Conservation (phyloP, 2,888 invertebrate genomes). For the Scelioninae gen. 1 region DNA sequence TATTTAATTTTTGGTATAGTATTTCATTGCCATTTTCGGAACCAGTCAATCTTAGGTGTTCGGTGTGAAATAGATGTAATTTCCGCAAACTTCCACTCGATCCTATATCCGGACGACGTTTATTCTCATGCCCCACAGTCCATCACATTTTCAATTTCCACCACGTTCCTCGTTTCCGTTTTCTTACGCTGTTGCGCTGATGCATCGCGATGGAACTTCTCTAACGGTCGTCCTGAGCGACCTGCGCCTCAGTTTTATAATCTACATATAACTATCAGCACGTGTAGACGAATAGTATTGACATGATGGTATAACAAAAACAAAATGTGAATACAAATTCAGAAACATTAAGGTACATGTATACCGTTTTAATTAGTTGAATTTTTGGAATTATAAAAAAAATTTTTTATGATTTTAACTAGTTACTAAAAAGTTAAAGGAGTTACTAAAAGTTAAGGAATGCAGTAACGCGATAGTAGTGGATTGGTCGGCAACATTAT, state of each 20-base stretch:
- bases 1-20: constrained; percentile 20
- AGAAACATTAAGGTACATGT: too few relatives aligned
- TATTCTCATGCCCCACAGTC: constrained; percentile 75
- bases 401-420: too few relatives aligned
- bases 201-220: constrained; percentile 62
- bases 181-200: constrained; percentile 66
- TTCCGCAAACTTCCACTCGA: constrained; percentile 72
- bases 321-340: neutral
- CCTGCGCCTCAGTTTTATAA: constrained; percentile 30
- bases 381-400: too few relatives aligned
- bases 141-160: constrained; percentile 84
- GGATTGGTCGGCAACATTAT: too few relatives aligned
- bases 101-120: constrained; percentile 77
- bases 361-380: too few relatives aligned
- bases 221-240: constrained; percentile 25
- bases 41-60: constrained; percentile 56
- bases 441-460: too few relatives aligned
- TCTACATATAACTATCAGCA: neutral
- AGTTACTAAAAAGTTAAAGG: too few relatives aligned
- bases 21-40: constrained; percentile 37
- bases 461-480: too few relatives aligned
- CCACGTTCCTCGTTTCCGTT: constrained; percentile 84
- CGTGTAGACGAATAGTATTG: neutral
- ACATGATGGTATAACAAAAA: neutral
- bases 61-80: constrained; percentile 72